Evolutionary conservation across 2,888 invertebrate genomes (phyloP).

Genomic region (Drosophila kuntzei): DNA sequence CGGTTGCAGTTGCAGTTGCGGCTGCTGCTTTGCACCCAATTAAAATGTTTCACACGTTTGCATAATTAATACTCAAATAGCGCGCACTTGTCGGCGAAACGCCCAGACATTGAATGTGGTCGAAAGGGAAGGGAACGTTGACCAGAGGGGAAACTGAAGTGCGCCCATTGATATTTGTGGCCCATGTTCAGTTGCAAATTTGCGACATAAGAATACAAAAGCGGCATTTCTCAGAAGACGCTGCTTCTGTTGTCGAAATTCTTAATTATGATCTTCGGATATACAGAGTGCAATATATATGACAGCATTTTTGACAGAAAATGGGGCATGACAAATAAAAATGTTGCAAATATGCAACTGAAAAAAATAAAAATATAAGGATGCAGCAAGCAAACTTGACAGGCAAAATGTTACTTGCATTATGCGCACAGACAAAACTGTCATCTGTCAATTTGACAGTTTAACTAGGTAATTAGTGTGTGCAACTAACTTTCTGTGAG

Average conservation of each 20-base stretch:
- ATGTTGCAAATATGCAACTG: conserved; percentile 64
- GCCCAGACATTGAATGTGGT: conserved; percentile 40
- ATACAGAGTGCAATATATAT: conserved; percentile 29
- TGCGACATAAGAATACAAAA: conserved; percentile 46
- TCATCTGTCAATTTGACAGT: conserved; percentile 84
- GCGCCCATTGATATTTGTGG: conserved; percentile 15
- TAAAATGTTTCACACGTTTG: conserved; percentile 85
- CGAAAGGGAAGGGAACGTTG: neutral
- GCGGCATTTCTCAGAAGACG: conserved; percentile 69
- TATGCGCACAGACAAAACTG: conserved; percentile 71
- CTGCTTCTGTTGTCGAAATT: conserved; percentile 57
- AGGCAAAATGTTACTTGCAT: conserved; percentile 69
- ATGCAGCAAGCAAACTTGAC: conserved; percentile 54
- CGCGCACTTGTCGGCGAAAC: conserved; percentile 70
- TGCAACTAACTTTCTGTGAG: conserved; percentile 43
- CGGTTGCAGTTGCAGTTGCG: conserved; percentile 21
- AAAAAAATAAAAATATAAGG: conserved; percentile 42
- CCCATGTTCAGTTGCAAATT: conserved; percentile 52
- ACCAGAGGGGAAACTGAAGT: neutral
- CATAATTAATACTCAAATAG: conserved; percentile 85
- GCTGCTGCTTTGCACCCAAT: conserved; percentile 80
- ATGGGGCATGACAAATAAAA: conserved; percentile 75
- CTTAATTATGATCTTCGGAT: conserved; percentile 74
- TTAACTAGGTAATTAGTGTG: conserved; percentile 83
- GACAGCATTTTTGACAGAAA: conserved; percentile 73